A percentile compares a stretch with the other conserved stretches of the same genome.
These are phyloP conservation scores for Lithophane leautieri DNA, from an alignment of 2,888 invertebrate species.

Conservation along the genomic window DNA sequence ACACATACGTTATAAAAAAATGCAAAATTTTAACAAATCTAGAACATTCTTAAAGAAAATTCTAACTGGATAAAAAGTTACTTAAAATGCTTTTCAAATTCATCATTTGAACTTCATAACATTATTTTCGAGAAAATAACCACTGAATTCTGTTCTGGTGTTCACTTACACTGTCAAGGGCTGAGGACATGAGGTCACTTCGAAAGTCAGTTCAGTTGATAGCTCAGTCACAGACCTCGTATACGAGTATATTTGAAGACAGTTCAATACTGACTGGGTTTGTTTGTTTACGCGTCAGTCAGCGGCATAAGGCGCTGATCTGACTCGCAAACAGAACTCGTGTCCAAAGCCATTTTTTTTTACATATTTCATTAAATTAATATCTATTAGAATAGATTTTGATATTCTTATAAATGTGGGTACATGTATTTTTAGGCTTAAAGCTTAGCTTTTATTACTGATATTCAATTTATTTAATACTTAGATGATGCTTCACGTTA, in stretches of 20 bases:
- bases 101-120: conserved; percentile 62
- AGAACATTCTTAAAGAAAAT: conserved; percentile 28
- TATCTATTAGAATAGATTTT: conserved; percentile 16
- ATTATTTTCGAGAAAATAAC: conserved; percentile 68
- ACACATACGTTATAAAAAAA: conserved; percentile 15
- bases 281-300: background rate
- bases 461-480: conserved; percentile 10
- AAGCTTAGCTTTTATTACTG: conserved; percentile 32
- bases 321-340: background rate
- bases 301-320: background rate
- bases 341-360: background rate
- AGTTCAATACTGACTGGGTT: background rate
- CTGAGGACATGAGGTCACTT: background rate
- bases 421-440: conserved; percentile 10
- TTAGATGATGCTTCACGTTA: background rate
- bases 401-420: conserved; percentile 11
- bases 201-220: background rate
- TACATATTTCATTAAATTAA: conserved; percentile 4
- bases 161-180: conserved; percentile 7
- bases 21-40: conserved; percentile 5
- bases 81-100: conserved; percentile 50
- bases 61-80: conserved; percentile 31
- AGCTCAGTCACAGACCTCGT: background rate
- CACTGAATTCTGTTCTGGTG: conserved; percentile 62
- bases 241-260: background rate